Evolutionary conservation across 1,140 invertebrate species (phyloP), one percentile per base, ranked within the genome.

Genomic region (Camponotus floridanus): DNA sequence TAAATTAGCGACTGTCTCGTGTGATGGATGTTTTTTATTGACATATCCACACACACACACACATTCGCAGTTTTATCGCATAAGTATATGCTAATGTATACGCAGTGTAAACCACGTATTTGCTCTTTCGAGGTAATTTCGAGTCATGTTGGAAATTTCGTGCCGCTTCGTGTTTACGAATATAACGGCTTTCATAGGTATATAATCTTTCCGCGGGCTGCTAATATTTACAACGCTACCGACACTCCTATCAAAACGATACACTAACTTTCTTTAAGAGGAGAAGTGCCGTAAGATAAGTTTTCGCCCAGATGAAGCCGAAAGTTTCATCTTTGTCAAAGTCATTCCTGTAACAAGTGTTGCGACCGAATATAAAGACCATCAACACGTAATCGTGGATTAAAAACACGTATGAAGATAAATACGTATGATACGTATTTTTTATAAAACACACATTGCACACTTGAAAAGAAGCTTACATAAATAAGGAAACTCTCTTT

Each of bases 311-410:
- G 8, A 18, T 33, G 39, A 61, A 61, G 73, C 55, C 31, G 68
- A 83, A 73, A 62, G 42, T 73, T 48, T 18, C 6, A n/a, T 6
- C 55, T 36, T 31, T 42, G 39, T 79, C 7, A 5, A 64, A 57
- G 39, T 70, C 36, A 51, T 51, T 73, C 13, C 3, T 0, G 7
- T 13, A 80, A 80, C 21, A 80, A 33, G 48, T 59, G 45, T 70
- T 39, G 13, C 5, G 15, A n/a, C 18, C 36, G 26, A 13, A 3
- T 3, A 39, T 9, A 2, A 55, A 55, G 7, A 9, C 2, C 11
- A 48, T 26, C 6, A 67, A 33, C 48, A 39, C 9, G 21, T 1
- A 39, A 55, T 79, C 62, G 31, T 15, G 31, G 26, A 26, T 45
- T 62, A 45, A 51, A 51, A n/a, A 13, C 13, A 33, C 13, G 4